These are phyloP conservation scores for Colossoma macropomum DNA, from an alignment of 2,113 vertebrate genomes.

Conservation along the genomic window DNA sequence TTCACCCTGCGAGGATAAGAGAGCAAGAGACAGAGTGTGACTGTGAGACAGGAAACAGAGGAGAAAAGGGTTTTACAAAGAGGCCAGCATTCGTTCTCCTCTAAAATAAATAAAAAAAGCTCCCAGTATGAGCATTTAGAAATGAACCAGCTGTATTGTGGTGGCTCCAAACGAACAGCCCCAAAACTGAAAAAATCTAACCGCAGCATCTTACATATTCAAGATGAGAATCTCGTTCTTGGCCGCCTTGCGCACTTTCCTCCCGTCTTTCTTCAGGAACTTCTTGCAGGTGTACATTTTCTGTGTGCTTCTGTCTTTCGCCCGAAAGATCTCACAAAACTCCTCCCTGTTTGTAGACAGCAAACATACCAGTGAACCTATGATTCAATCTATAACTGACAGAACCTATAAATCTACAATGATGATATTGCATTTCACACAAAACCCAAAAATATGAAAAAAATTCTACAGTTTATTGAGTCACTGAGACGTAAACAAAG, in stretches of 20 bases:
- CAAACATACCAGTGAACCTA: background rate
- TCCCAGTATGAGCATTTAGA: background rate
- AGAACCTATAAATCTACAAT: background rate
- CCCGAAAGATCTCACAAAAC: conserved; percentile 97
- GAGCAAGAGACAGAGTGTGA: conserved; percentile 43
- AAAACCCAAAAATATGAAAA: too few species aligned
- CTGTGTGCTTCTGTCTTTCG: conserved; percentile 93
- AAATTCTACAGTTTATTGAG: too few species aligned
- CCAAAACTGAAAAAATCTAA: too few species aligned
- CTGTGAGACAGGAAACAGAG: conserved; percentile 45
- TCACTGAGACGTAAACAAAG: too few species aligned
- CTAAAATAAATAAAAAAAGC: background rate
- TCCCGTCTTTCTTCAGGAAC: conserved; percentile 95
- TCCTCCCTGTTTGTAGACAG: conserved; percentile 85
- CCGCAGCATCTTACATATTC: conserved; percentile 85
- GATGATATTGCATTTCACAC: too few species aligned
- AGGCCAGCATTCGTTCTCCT: conserved; percentile 6
- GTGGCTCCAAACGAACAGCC: too few species aligned
- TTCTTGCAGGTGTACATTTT: conserved; percentile 99
- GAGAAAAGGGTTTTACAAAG: background rate
- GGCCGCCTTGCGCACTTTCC: conserved; percentile 96
- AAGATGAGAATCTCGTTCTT: conserved; percentile 98
- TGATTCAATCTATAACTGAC: too few species aligned
- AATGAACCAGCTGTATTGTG: background rate
- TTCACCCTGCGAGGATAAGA: conserved; percentile 85